Conservation (phyloP, 2,113 vertebrate genomes). For the Hippocampus barbouri region DNA sequence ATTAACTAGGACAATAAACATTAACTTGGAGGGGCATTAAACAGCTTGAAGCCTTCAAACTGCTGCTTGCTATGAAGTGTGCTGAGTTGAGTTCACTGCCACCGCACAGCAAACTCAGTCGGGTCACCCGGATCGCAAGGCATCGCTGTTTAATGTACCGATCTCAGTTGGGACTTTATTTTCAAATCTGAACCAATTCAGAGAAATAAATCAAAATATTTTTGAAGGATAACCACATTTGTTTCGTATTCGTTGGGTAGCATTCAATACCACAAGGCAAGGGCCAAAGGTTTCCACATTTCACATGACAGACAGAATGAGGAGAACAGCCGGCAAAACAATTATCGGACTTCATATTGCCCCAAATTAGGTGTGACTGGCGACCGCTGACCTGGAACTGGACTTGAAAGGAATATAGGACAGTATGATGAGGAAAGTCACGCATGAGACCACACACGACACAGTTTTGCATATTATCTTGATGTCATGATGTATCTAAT, state of each 20-base stretch:
- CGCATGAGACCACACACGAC: constrained; percentile 37
- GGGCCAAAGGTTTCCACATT: background rate
- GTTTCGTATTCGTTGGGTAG: background rate
- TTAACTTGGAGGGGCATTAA: too few species aligned
- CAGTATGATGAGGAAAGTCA: constrained; percentile 40
- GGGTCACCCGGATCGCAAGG: background rate
- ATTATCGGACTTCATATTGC: constrained; percentile 44
- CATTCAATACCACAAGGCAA: background rate
- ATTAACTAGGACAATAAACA: too few species aligned
- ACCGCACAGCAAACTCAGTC: too few species aligned
- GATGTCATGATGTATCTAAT: constrained; percentile 22
- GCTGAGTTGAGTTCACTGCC: too few species aligned
- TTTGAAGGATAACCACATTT: background rate
- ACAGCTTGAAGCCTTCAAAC: too few species aligned
- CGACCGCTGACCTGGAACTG: constrained; percentile 64
- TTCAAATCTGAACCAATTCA: background rate
- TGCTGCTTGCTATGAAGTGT: too few species aligned
- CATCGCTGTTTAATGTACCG: background rate
- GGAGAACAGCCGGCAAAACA: constrained; percentile 24
- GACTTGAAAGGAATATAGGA: constrained; percentile 50
- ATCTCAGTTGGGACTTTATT: background rate
- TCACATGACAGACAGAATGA: constrained; percentile 4
- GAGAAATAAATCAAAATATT: background rate
- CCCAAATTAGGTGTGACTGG: constrained; percentile 49
- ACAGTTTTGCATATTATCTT: constrained; percentile 43